Percentiles rank a stretch among this genome's conserved stretches.
phyloP scores from a whole-genome alignment of 2,888 invertebrate genomes.

The Drosophila neotestacea region DNA sequence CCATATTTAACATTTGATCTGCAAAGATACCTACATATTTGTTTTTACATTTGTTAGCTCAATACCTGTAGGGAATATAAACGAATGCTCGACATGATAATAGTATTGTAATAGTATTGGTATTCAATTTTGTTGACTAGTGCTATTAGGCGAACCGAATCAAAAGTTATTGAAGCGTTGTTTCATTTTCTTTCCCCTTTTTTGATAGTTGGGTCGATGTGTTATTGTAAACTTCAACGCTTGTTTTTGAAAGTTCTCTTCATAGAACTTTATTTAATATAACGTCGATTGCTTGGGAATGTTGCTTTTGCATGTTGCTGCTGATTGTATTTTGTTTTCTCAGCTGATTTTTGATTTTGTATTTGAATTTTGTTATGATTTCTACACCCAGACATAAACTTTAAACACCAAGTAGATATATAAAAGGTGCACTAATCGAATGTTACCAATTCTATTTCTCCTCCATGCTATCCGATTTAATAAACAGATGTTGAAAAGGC shows the following conservation, averaged over 20 bases:
- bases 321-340: slow-evolving; percentile 36
- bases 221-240: not conserved
- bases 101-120: not conserved
- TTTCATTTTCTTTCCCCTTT: not conserved
- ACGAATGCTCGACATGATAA: not conserved
- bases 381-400: slow-evolving; percentile 11
- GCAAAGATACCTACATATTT: not conserved
- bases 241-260: slow-evolving; percentile 1
- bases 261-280: not conserved
- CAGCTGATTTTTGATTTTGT: slow-evolving; percentile 41
- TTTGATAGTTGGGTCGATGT: slow-evolving; percentile 3
- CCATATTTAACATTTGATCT: not conserved
- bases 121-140: not conserved
- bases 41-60: not conserved
- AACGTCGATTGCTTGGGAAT: slow-evolving; percentile 21
- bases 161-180: slow-evolving; percentile 38
- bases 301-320: slow-evolving; percentile 42
- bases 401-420: not conserved
- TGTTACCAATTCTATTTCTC: slow-evolving; percentile 59
- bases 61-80: not conserved
- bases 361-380: slow-evolving; percentile 27
- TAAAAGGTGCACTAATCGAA: slow-evolving; percentile 55
- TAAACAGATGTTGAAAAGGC: slow-evolving; percentile 70
- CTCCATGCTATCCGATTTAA: slow-evolving; percentile 46
- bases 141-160: slow-evolving; percentile 11